phyloP scores from a whole-genome alignment of 35 echinoderm and acorn worm genomes.

The Apostichopus parvimensis region DNA sequence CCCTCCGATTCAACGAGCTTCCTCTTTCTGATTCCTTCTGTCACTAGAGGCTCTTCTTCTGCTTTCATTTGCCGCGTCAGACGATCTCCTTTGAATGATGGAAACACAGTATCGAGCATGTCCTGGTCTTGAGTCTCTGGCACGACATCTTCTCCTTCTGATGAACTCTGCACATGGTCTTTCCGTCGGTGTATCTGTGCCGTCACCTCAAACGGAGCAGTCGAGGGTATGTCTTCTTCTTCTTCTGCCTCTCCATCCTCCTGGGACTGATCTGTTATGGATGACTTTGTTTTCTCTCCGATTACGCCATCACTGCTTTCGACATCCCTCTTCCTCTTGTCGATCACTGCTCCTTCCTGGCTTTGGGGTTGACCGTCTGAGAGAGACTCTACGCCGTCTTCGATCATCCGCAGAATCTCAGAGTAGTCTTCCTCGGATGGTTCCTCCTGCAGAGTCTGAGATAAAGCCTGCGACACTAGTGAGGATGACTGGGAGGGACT shows the following conservation, averaged over 20 bases:
- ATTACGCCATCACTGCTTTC: background rate
- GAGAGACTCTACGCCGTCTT: background rate
- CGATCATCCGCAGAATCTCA: background rate
- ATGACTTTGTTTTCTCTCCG: too few relatives aligned
- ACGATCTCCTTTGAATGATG: background rate
- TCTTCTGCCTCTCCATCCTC: background rate
- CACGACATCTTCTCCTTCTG: background rate
- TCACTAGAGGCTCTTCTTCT: background rate
- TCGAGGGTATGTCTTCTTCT: background rate
- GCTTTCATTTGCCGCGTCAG: background rate
- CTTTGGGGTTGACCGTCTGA: background rate
- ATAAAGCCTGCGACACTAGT: background rate
- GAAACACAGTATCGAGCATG: background rate
- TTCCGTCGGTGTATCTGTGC: background rate
- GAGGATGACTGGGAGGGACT: background rate
- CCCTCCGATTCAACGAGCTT: background rate
- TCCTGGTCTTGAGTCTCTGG: background rate
- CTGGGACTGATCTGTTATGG: background rate
- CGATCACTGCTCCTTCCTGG: background rate
- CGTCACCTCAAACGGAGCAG: background rate
- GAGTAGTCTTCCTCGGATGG: background rate
- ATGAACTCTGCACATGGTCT: background rate
- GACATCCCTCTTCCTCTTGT: background rate
- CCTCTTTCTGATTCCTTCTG: background rate
- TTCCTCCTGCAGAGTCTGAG: background rate